Evolutionary conservation across 2,888 invertebrate species (phyloP).

Genomic region (Philaethria dido): DNA sequence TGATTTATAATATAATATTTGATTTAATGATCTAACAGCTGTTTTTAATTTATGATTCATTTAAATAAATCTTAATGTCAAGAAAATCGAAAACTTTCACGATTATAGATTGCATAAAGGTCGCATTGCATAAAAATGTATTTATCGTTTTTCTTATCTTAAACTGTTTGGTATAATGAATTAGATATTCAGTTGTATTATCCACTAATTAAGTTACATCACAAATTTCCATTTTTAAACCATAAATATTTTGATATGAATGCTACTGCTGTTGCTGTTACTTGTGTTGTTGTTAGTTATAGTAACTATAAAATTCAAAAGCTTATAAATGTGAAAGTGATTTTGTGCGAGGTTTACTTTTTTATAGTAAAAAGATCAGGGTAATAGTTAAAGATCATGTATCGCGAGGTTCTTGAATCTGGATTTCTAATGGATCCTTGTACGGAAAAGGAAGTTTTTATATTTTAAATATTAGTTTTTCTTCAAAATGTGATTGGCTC

Average conservation of each 20-base stretch:
- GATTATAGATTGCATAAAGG: conserved; percentile 19
- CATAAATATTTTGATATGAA: conserved; percentile 19
- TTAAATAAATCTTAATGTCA: conserved; percentile 15
- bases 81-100: conserved; percentile 24
- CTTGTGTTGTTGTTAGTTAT: no score
- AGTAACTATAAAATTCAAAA: neutral
- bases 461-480: no score
- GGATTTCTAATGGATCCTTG: no score
- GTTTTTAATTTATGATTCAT: conserved; percentile 9
- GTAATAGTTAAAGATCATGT: no score
- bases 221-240: conserved; percentile 17
- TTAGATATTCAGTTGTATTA: conserved; percentile 11
- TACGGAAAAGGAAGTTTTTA: no score
- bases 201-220: conserved; percentile 19
- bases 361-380: no score
- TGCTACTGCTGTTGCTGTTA: neutral
- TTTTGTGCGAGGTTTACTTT: neutral
- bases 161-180: conserved; percentile 14
- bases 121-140: conserved; percentile 23
- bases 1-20: conserved; percentile 40
- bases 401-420: no score
- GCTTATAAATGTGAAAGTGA: neutral
- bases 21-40: conserved; percentile 41
- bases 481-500: no score
- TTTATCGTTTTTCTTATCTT: conserved; percentile 18